Evolutionary conservation across 2,797 vertebrate genomes (phyloP).

Genomic region (Miichthys miiuy): DNA sequence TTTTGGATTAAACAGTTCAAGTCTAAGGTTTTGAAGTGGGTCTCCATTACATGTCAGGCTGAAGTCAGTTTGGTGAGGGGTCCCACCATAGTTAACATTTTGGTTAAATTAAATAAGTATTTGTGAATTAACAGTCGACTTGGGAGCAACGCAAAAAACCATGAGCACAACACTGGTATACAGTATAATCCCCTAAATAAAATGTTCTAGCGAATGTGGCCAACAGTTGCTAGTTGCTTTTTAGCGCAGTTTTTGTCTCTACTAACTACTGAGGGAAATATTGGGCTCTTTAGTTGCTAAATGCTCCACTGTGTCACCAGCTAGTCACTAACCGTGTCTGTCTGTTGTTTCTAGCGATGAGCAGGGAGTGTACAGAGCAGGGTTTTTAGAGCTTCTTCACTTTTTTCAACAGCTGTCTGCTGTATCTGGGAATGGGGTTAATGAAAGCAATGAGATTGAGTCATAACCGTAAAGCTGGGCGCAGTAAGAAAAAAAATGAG

Average conservation of each 20-base stretch:
- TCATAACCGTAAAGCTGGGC: background rate
- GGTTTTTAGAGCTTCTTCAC: background rate
- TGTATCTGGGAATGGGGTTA: background rate
- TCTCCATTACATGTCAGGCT: too few species aligned
- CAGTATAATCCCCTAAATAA: background rate
- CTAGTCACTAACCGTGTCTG: background rate
- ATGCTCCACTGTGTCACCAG: background rate
- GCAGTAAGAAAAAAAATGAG: background rate
- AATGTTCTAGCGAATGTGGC: background rate
- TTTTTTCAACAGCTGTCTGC: background rate
- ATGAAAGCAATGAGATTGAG: background rate
- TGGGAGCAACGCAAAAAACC: background rate
- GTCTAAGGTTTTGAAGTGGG: too few species aligned
- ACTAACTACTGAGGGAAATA: background rate
- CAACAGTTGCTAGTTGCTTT: background rate
- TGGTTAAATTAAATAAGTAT: background rate
- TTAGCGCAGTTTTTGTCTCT: background rate
- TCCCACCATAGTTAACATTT: too few species aligned
- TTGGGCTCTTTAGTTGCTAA: background rate
- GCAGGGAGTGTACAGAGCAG: background rate
- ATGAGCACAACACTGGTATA: background rate
- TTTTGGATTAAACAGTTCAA: conserved; percentile 9
- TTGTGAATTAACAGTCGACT: background rate
- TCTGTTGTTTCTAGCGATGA: background rate
- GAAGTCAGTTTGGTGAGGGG: too few species aligned